Evolutionary conservation across 2,797 vertebrate species (phyloP).

Genomic region (Labeo calbasu): DNA sequence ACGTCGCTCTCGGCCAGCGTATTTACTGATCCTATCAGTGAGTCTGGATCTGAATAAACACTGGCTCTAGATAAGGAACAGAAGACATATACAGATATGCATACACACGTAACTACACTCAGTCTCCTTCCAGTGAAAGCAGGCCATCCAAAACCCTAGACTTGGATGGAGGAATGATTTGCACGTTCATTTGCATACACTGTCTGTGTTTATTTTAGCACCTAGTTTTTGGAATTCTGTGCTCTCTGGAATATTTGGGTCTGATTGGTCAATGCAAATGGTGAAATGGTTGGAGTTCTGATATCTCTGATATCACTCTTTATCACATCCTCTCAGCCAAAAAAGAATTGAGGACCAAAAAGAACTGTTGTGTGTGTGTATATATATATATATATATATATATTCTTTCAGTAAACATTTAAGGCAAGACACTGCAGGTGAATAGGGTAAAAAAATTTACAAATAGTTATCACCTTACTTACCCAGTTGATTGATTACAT

Average conservation of each 20-base stretch:
- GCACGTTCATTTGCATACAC: not conserved
- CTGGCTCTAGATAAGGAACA: conserved; percentile 69
- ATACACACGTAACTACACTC: conserved; percentile 52
- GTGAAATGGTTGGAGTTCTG: too few species aligned
- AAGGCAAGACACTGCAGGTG: too few species aligned
- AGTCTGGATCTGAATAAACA: conserved; percentile 79
- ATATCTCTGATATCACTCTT: too few species aligned
- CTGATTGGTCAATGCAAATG: not conserved
- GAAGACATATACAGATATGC: conserved; percentile 58
- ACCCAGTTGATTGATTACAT: too few species aligned
- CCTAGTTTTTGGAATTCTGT: not conserved
- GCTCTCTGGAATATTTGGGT: not conserved
- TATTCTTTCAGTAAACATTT: too few species aligned
- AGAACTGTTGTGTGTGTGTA: too few species aligned
- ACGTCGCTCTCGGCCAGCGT: conserved; percentile 68
- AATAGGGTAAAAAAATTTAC: too few species aligned
- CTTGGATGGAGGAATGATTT: not conserved
- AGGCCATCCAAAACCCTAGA: not conserved
- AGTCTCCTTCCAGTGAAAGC: not conserved
- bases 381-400: too few species aligned
- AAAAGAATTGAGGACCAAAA: too few species aligned
- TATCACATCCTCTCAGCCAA: too few species aligned
- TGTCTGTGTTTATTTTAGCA: not conserved
- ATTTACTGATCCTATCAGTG: conserved; percentile 81
- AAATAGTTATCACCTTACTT: too few species aligned